phyloP scores from a whole-genome alignment of 2,888 invertebrate species.

The Apotomis betuletana region DNA sequence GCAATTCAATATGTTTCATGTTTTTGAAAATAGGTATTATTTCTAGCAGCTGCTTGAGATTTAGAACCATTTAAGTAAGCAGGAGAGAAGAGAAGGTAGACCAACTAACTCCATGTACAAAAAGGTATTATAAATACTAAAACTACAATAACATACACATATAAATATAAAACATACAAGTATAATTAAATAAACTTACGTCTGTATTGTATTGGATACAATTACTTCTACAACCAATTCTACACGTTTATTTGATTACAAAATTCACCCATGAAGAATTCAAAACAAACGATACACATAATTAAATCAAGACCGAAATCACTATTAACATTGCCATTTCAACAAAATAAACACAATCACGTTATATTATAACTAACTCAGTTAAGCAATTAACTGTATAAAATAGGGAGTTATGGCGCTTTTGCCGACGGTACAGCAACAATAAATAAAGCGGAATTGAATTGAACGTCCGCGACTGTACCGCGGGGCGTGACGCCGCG shows the following conservation, averaged over 20 bases:
- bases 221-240: neutral
- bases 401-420: conserved; percentile 23
- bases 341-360: conserved; percentile 31
- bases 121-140: too few species aligned
- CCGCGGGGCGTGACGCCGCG: conserved; percentile 16
- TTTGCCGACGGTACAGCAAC: conserved; percentile 38
- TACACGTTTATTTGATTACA: neutral
- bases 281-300: conserved; percentile 13
- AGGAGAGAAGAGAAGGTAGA: too few species aligned
- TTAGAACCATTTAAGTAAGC: too few species aligned
- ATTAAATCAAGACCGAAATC: conserved; percentile 21
- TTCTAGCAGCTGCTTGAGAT: too few species aligned
- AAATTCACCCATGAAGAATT: neutral
- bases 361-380: conserved; percentile 25
- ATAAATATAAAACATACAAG: too few species aligned
- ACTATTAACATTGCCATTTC: conserved; percentile 23
- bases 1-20: too few species aligned
- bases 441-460: conserved; percentile 42
- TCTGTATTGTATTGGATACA: too few species aligned
- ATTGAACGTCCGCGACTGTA: conserved; percentile 35
- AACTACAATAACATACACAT: too few species aligned
- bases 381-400: conserved; percentile 26
- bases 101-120: too few species aligned
- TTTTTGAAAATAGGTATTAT: too few species aligned
- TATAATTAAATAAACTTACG: too few species aligned